A percentile compares a stretch with the other conserved stretches of the same genome.
phyloP scores from a whole-genome alignment of 2,113 vertebrate species.

The Anarhynchus alexandrinus region DNA sequence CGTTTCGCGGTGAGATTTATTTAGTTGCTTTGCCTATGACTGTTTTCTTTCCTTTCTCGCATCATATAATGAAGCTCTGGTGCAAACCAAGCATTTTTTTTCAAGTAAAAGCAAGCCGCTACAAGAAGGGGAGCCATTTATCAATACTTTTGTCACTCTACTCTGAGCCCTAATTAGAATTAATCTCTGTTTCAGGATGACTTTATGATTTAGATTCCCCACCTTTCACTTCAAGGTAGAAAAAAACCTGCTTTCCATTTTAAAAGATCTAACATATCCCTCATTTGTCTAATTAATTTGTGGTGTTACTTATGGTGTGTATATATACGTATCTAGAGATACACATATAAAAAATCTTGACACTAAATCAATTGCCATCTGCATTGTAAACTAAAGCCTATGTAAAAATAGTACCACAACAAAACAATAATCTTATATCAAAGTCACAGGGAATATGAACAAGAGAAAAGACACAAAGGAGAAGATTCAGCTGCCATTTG shows the following conservation, averaged over 20 bases:
- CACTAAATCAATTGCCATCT: not conserved
- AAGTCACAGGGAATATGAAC: not conserved
- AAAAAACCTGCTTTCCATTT: conserved; percentile 34
- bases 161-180: conserved; percentile 42
- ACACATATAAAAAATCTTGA: not conserved
- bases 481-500: not conserved
- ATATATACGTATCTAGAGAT: not conserved
- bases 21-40: not conserved
- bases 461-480: not conserved
- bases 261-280: not conserved
- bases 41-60: not conserved
- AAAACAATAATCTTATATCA: not conserved
- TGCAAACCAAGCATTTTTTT: not conserved
- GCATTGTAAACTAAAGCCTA: not conserved
- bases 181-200: conserved; percentile 39
- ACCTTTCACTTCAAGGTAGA: conserved; percentile 28
- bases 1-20: not conserved
- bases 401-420: not conserved
- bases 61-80: not conserved
- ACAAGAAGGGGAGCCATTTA: conserved; percentile 1
- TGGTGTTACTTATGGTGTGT: not conserved
- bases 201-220: not conserved
- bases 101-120: not conserved
- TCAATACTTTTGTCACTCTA: not conserved
- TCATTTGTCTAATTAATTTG: not conserved